Evolutionary conservation across 2,888 invertebrate species (phyloP).

Genomic region (Odontomyia ornata): DNA sequence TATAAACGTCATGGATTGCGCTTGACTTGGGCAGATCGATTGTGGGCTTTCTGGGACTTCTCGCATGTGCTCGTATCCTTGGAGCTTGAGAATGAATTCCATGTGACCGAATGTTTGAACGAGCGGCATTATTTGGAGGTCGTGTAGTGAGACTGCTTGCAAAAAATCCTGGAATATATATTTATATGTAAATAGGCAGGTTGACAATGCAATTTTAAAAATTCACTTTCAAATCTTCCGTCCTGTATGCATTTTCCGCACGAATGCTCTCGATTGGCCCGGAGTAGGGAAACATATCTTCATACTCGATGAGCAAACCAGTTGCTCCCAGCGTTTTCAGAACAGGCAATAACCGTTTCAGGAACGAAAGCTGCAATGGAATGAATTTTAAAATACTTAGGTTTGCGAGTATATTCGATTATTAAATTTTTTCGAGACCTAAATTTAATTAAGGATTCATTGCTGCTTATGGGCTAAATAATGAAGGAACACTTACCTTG

Average conservation of each 20-base stretch:
- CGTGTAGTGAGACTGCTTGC: slow-evolving; percentile 67
- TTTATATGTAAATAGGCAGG: not conserved
- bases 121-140: slow-evolving; percentile 76
- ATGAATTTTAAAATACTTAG: not conserved
- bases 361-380: slow-evolving; percentile 65
- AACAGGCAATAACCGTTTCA: slow-evolving; percentile 69
- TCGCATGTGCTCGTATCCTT: slow-evolving; percentile 70
- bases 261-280: slow-evolving; percentile 68
- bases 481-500: slow-evolving; percentile 63
- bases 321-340: slow-evolving; percentile 74
- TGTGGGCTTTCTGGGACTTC: slow-evolving; percentile 74
- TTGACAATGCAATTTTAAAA: not conserved
- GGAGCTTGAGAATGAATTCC: slow-evolving; percentile 75
- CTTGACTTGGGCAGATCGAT: slow-evolving; percentile 76
- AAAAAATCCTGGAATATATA: slow-evolving; percentile 65
- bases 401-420: too few relatives aligned
- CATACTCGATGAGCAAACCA: slow-evolving; percentile 79
- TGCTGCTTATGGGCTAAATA: too few relatives aligned
- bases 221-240: slow-evolving; percentile 59
- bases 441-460: too few relatives aligned
- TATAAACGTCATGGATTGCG: slow-evolving; percentile 70
- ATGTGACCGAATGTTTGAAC: slow-evolving; percentile 82
- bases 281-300: slow-evolving; percentile 82
- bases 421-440: too few relatives aligned
- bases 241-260: slow-evolving; percentile 68